These are phyloP conservation scores for Tridacna gigas DNA, from an alignment of 2,888 invertebrate genomes.

Conservation along the genomic window DNA sequence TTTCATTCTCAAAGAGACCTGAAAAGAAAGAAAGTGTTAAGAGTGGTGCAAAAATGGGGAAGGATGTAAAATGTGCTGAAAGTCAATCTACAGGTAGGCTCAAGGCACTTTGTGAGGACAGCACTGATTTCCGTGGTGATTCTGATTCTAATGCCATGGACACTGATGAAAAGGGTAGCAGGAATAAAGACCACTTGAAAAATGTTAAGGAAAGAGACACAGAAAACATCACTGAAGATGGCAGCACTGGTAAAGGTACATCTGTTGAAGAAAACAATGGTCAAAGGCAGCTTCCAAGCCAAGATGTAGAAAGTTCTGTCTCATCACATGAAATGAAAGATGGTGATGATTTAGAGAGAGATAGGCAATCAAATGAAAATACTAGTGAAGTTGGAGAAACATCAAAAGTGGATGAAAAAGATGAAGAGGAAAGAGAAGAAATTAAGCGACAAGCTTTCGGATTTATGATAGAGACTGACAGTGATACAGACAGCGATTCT, in stretches of 20 bases:
- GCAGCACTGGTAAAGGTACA: neutral
- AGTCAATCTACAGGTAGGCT: neutral
- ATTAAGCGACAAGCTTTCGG: conserved; percentile 55
- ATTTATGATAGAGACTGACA: conserved; percentile 56
- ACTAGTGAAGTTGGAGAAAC: neutral
- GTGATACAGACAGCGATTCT: conserved; percentile 52
- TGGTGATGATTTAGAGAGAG: neutral
- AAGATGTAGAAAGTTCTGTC: neutral
- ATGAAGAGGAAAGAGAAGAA: conserved; percentile 45
- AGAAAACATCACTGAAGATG: neutral
- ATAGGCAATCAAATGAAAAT: neutral
- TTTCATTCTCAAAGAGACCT: conserved; percentile 43
- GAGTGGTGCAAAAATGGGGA: neutral
- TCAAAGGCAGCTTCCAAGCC: neutral
- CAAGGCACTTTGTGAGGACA: neutral
- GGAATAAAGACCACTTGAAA: too few relatives aligned
- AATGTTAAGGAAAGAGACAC: neutral
- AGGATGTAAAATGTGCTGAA: neutral
- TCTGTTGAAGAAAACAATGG: neutral
- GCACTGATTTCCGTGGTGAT: neutral
- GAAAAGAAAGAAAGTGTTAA: neutral
- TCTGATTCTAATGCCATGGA: neutral
- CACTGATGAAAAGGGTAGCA: neutral
- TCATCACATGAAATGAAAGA: neutral
- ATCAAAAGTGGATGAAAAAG: conserved; percentile 21